Evolutionary conservation across 2,113 vertebrate genomes (phyloP).

Genomic region (Jaculus jaculus): DNA sequence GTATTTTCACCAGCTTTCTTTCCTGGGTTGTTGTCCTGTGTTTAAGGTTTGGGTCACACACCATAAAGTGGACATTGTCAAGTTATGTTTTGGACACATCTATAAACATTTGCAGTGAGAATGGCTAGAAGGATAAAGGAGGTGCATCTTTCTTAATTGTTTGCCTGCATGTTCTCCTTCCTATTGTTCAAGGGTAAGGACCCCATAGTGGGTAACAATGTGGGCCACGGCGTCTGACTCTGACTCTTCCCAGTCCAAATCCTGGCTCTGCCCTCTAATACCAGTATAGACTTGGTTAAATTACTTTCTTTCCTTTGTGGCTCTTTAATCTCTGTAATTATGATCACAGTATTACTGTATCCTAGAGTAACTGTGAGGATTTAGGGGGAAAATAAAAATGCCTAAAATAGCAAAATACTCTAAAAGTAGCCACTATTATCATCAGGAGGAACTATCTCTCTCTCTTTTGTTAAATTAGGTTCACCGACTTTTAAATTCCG

Average conservation of each 20-base stretch:
- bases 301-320: neutral
- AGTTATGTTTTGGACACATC: neutral
- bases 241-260: neutral
- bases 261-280: neutral
- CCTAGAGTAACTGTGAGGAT: neutral
- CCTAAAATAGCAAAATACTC: neutral
- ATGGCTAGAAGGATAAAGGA: neutral
- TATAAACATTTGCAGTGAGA: neutral
- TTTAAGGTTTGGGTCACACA: conserved; percentile 1
- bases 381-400: neutral
- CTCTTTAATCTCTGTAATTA: neutral
- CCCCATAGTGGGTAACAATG: neutral
- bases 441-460: conserved; percentile 10
- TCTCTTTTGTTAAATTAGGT: neutral
- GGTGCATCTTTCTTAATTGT: neutral
- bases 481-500: conserved; percentile 23
- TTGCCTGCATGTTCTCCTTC: neutral
- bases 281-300: neutral
- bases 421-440: neutral
- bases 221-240: neutral
- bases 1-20: neutral
- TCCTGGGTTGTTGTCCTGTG: neutral
- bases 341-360: neutral
- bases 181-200: neutral
- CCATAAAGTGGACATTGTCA: neutral